Conservation (phyloP, 2,797 vertebrate genomes). For the Novumbra hubbsi region DNA sequence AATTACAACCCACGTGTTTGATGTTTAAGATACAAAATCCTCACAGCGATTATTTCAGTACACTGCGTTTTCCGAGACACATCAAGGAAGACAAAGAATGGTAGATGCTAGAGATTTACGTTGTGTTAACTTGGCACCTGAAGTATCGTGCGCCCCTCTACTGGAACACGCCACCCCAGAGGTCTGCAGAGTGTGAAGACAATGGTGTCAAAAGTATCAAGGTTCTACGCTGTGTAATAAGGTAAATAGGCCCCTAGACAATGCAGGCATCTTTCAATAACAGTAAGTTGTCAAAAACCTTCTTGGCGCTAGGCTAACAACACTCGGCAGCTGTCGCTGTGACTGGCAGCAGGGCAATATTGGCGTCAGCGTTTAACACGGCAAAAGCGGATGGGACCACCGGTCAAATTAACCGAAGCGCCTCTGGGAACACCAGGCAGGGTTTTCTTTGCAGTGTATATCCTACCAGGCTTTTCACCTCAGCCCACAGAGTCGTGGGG, state of each 20-base stretch:
- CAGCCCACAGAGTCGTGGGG: background rate
- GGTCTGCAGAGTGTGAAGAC: too few relatives aligned
- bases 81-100: too few relatives aligned
- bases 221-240: too few relatives aligned
- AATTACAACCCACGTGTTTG: slow-evolving; percentile 18
- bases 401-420: slow-evolving; percentile 39
- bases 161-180: too few relatives aligned
- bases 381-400: slow-evolving; percentile 28
- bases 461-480: slow-evolving; percentile 3
- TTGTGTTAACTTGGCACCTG: too few relatives aligned
- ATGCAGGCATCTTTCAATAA: background rate
- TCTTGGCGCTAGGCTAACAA: slow-evolving; percentile 18
- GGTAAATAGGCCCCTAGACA: too few relatives aligned
- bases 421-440: slow-evolving; percentile 6
- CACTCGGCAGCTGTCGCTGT: slow-evolving; percentile 40
- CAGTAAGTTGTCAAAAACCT: slow-evolving; percentile 1
- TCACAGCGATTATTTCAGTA: background rate
- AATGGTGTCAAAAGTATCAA: too few relatives aligned
- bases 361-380: slow-evolving; percentile 22
- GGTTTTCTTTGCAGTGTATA: slow-evolving; percentile 17
- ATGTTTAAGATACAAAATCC: background rate
- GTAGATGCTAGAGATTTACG: too few relatives aligned
- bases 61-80: too few relatives aligned
- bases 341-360: slow-evolving; percentile 42
- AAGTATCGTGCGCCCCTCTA: too few relatives aligned